These are phyloP conservation scores for Oceanodroma leucorhoa DNA, from an alignment of 2,797 vertebrate species.

Conservation along the genomic window DNA sequence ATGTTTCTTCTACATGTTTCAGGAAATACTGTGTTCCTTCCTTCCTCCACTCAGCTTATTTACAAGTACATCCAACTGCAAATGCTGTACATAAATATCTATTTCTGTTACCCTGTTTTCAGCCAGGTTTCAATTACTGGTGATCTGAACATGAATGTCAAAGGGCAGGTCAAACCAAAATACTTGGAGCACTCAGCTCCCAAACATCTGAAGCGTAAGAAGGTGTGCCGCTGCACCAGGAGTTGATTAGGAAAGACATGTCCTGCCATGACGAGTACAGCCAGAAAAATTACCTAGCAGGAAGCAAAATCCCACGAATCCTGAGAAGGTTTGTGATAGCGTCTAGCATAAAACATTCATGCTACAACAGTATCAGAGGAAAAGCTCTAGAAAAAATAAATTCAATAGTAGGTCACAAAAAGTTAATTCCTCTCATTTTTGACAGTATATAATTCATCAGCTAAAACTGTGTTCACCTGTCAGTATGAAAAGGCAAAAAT, in stretches of 20 bases:
- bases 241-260: background rate
- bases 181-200: background rate
- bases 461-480: background rate
- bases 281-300: background rate
- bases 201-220: background rate
- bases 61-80: background rate
- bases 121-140: slow-evolving; percentile 18
- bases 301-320: background rate
- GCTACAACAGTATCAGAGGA: background rate
- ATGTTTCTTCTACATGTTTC: fast-evolving
- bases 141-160: slow-evolving; percentile 29
- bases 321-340: fast-evolving
- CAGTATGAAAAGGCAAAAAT: background rate
- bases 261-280: background rate
- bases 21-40: background rate
- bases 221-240: background rate
- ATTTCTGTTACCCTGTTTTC: slow-evolving; percentile 10
- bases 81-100: background rate
- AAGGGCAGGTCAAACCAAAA: background rate
- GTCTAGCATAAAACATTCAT: background rate
- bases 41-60: background rate
- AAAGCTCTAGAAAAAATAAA: background rate
- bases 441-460: background rate
- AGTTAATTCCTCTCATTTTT: background rate
- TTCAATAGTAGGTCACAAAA: background rate